These are phyloP conservation scores for Leptestheria dahalacensis DNA, from an alignment of 1,140 invertebrate species.

Conservation along the genomic window DNA sequence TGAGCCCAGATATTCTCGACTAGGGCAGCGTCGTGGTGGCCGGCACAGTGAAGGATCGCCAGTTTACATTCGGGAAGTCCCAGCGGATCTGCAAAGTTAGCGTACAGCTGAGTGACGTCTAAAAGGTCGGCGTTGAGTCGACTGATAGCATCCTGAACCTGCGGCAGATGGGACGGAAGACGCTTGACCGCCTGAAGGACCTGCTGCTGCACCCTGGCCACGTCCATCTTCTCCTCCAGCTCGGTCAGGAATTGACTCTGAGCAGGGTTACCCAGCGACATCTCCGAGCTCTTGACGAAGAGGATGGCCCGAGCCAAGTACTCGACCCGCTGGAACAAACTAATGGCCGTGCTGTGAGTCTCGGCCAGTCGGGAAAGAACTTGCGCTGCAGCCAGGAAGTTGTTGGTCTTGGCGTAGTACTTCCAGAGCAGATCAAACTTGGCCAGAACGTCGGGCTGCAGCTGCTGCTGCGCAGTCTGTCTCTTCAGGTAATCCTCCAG, in stretches of 20 bases:
- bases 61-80: conserved; percentile 70
- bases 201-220: conserved; percentile 59
- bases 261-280: conserved; percentile 41
- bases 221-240: conserved; percentile 83
- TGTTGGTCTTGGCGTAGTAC: conserved; percentile 81
- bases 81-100: conserved; percentile 64
- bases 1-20: conserved; percentile 17
- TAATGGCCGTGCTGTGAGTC: conserved; percentile 39
- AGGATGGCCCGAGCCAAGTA: conserved; percentile 89
- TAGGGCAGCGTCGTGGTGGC: conserved; percentile 49
- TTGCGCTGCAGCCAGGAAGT: conserved; percentile 82
- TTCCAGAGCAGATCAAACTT: conserved; percentile 86
- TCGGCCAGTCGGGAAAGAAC: conserved; percentile 77
- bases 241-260: conserved; percentile 76
- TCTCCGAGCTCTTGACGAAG: conserved; percentile 76
- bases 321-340: conserved; percentile 52
- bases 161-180: conserved; percentile 29
- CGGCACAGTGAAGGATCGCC: conserved; percentile 67
- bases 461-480: conserved; percentile 32
- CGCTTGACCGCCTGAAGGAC: conserved; percentile 47
- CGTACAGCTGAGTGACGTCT: conserved; percentile 39
- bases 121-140: conserved; percentile 38
- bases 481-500: conserved; percentile 64
- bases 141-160: conserved; percentile 26
- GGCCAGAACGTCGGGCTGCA: conserved; percentile 29